Percentiles rank a stretch among this genome's conserved stretches.
Conservation (phyloP, 2,888 invertebrate genomes). For the Limnephilus auricula region DNA sequence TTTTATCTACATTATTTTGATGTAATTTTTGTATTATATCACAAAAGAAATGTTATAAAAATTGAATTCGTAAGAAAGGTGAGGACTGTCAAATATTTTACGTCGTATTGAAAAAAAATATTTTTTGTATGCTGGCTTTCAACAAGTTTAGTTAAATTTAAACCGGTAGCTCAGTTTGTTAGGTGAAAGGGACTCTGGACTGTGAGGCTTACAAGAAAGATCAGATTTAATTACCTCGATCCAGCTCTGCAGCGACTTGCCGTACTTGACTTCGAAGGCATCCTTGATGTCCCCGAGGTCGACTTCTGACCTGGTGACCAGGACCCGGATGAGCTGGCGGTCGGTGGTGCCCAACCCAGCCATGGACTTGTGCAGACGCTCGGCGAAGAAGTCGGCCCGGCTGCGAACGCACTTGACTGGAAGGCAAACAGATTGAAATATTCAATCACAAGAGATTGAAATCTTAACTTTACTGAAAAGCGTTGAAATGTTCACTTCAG, state of each 20-base stretch:
- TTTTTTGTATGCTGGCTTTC: too few species aligned
- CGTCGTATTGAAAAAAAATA: too few species aligned
- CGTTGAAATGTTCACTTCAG: neutral
- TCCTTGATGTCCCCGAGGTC: slow-evolving; percentile 91
- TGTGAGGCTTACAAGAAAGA: neutral
- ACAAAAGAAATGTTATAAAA: too few species aligned
- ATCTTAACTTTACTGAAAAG: neutral
- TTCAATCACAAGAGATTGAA: neutral
- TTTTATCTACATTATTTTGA: too few species aligned
- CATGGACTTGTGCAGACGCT: slow-evolving; percentile 91
- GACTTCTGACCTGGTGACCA: slow-evolving; percentile 89
- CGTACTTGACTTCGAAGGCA: slow-evolving; percentile 86
- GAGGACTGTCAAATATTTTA: too few species aligned
- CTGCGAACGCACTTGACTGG: slow-evolving; percentile 88
- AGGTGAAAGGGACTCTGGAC: too few species aligned
- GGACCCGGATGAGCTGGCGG: slow-evolving; percentile 88
- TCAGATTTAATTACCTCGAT: slow-evolving; percentile 80
- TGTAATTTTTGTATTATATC: too few species aligned
- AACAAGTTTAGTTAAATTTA: too few species aligned
- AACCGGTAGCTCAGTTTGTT: too few species aligned
- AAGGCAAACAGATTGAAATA: neutral
- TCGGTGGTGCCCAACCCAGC: slow-evolving; percentile 94
- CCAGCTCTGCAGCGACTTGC: slow-evolving; percentile 87
- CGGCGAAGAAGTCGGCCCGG: slow-evolving; percentile 90
- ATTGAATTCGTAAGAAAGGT: too few species aligned